Conservation (phyloP, 2,113 vertebrate genomes). For the Sporophila hypoxantha region DNA sequence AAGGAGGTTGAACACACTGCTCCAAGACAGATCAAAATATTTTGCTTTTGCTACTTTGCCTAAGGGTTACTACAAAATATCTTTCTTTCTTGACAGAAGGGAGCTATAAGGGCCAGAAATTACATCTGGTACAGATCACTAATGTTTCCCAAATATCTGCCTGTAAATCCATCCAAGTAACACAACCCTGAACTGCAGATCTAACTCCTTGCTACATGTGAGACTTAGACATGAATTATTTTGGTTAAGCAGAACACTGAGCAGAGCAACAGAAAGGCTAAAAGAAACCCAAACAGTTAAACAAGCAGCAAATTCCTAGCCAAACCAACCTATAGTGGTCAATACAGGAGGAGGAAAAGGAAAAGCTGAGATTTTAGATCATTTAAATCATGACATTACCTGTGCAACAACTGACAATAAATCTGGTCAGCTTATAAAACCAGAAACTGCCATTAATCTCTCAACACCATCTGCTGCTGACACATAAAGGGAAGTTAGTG, state of each 20-base stretch:
- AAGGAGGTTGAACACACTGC: background rate
- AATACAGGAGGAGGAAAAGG: background rate
- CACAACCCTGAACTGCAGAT: background rate
- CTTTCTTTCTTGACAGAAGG: slow-evolving; percentile 4
- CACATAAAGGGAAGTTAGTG: background rate
- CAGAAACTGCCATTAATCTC: background rate
- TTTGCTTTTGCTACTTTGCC: slow-evolving; percentile 4
- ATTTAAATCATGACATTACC: background rate
- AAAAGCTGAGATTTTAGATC: background rate
- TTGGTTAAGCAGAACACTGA: background rate
- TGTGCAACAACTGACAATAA: background rate
- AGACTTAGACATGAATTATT: background rate
- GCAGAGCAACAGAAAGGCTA: background rate
- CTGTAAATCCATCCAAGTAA: background rate
- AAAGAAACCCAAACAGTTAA: background rate
- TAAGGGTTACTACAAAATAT: background rate
- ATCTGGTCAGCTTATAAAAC: background rate
- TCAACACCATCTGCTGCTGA: background rate
- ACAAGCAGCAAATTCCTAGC: background rate
- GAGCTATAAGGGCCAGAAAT: background rate
- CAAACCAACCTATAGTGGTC: background rate
- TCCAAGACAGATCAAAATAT: slow-evolving; percentile 13
- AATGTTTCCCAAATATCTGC: background rate
- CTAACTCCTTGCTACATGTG: background rate
- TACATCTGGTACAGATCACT: slow-evolving; percentile 32